A percentile compares a stretch with the other conserved stretches of the same genome.
phyloP scores from a whole-genome alignment of 2,888 invertebrate genomes.

The Agrotis ipsilon region DNA sequence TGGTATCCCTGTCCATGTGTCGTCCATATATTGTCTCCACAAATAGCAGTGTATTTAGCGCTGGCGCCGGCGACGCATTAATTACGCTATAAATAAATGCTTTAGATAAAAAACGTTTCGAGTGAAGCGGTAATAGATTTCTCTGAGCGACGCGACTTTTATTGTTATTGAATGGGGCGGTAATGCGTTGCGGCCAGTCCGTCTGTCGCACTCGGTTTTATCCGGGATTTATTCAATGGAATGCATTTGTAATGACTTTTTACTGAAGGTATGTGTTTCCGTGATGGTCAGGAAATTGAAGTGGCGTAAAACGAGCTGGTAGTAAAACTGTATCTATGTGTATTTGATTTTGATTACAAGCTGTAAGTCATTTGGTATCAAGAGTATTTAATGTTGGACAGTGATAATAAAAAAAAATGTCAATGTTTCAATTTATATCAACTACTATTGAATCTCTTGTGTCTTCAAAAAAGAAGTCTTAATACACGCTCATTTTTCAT shows the following conservation, averaged over 20 bases:
- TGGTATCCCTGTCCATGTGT: conserved; percentile 25
- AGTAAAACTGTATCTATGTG: neutral
- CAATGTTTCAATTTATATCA: neutral
- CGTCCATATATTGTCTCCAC: conserved; percentile 65
- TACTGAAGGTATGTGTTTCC: conserved; percentile 25
- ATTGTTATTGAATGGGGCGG: conserved; percentile 63
- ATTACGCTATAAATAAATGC: conserved; percentile 78
- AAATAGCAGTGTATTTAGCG: conserved; percentile 72
- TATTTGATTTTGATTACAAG: conserved; percentile 11
- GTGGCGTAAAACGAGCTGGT: neutral
- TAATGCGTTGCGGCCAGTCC: conserved; percentile 48
- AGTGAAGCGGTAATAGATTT: conserved; percentile 59
- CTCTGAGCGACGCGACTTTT: conserved; percentile 51
- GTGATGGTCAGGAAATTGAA: conserved; percentile 26
- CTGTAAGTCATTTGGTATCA: neutral
- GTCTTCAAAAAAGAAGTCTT: no score
- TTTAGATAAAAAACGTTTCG: conserved; percentile 66
- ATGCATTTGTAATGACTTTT: conserved; percentile 50
- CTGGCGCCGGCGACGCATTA: conserved; percentile 77
- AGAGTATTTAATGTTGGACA: conserved; percentile 2
- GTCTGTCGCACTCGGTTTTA: conserved; percentile 50
- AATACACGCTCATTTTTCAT: no score
- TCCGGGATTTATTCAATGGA: conserved; percentile 43
- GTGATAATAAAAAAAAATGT: neutral
- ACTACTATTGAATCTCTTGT: neutral